These are phyloP conservation scores for Cheirogaleus medius DNA, from an alignment of 2,113 vertebrate genomes.

Conservation along the genomic window DNA sequence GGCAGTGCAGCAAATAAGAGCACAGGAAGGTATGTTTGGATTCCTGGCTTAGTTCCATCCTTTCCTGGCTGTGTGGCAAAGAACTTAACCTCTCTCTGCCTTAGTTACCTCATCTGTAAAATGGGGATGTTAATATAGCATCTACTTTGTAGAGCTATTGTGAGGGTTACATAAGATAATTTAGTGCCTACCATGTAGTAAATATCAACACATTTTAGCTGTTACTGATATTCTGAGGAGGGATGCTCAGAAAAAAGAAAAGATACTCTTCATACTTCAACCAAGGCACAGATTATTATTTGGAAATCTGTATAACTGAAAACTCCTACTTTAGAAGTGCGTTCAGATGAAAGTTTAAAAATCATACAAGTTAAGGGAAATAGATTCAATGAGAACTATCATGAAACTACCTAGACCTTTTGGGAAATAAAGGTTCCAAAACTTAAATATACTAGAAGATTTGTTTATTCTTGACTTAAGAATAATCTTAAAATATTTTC, in stretches of 20 bases:
- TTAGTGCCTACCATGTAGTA: no score
- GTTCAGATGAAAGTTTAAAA: constrained; percentile 23
- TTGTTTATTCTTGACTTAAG: constrained; percentile 28
- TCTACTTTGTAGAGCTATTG: neutral
- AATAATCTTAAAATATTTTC: neutral
- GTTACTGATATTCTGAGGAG: neutral
- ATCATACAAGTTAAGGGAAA: neutral
- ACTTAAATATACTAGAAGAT: neutral
- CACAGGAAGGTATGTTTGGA: neutral
- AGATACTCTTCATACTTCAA: neutral
- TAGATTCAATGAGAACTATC: neutral
- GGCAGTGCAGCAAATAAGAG: neutral
- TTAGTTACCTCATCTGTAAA: neutral
- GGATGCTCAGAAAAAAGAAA: neutral
- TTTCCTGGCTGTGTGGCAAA: neutral
- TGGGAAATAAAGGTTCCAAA: neutral
- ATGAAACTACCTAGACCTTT: neutral
- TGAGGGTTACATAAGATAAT: neutral
- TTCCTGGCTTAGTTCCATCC: neutral
- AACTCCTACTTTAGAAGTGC: constrained; percentile 27
- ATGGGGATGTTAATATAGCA: neutral
- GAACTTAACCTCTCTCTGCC: neutral
- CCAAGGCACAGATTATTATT: neutral
- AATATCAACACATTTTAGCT: neutral
- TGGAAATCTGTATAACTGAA: neutral